Evolutionary conservation across 2,113 vertebrate species (phyloP).

Genomic region (Alectura lathami): DNA sequence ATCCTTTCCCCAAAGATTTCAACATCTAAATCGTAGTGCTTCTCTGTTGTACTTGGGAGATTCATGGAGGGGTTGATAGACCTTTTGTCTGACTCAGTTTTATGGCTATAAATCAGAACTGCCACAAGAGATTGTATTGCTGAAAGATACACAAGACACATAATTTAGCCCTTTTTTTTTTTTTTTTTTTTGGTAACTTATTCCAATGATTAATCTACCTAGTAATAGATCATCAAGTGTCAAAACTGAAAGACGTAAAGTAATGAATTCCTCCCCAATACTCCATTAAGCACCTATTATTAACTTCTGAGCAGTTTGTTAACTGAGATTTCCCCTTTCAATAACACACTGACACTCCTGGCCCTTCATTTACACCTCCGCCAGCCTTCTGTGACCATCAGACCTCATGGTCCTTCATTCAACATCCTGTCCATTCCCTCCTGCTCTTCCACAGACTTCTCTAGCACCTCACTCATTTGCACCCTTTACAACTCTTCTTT

Average conservation of each 20-base stretch:
- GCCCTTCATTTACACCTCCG: not conserved
- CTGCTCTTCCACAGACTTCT: not conserved
- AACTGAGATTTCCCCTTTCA: not conserved
- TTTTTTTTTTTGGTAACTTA: not conserved
- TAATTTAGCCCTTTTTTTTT: not conserved
- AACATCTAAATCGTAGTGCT: not conserved
- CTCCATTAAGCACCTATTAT: not conserved
- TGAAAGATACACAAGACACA: not conserved
- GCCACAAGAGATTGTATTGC: not conserved
- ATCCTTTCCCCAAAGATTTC: not conserved
- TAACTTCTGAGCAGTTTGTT: not conserved
- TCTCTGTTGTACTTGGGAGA: not conserved
- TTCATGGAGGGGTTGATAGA: not conserved
- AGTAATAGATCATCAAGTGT: not conserved
- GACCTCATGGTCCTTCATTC: not conserved
- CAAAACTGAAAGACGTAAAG: not conserved
- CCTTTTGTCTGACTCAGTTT: not conserved
- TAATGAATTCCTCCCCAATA: not conserved
- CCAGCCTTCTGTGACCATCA: not conserved
- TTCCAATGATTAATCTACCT: not conserved
- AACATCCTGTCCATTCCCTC: not conserved
- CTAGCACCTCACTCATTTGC: not conserved
- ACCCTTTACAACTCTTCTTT: not conserved
- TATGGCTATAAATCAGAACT: not conserved
- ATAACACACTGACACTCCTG: not conserved